Evolutionary conservation across 1,140 invertebrate genomes (phyloP), one percentile per base, ranked within the genome.

Genomic region (Nilaparvata lugens): DNA sequence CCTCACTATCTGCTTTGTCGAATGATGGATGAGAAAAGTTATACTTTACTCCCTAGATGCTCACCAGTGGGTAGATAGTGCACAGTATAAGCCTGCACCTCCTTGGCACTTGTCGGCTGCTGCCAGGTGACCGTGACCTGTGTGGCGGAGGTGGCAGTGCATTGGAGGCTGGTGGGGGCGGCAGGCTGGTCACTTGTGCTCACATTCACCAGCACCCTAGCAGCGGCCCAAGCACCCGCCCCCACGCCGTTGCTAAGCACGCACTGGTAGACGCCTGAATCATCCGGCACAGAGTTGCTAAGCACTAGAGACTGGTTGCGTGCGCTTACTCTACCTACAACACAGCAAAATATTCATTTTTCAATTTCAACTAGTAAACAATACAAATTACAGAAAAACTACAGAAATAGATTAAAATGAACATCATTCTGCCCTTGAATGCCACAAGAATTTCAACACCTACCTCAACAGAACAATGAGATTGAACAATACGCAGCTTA

Each of bases 261-360:
- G 71, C 88, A 91, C 70, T 91, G 87, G 71, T 91, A 91, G 56
- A 88, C 74, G 25, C 86, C 88, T 65, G 83, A 79, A 69, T 88
- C 86, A 11, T 78, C 73, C 16, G 77, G 76, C 28, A 88, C 78
- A 21, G 85, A 81, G 52, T 83, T 83, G 3, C 82, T 77, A 59
- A 89, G 81, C 16, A 82, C 77, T 51, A 88, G 70, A 65, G 79
- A 77, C 63, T 76, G 72, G 63, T 58, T 62, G 68, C 78, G 69
- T 65, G 78, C 68, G 72, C 83, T 76, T 66, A 83, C 69, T 68
- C 80, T 67, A 67, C 80, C 81, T 62, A 54, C 65, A 64, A 45
- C n/a, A n/a, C n/a, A n/a, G n/a, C n/a, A n/a, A n/a, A n/a, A n/a
- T n/a, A n/a, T n/a, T n/a, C n/a, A n/a, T n/a, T n/a, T n/a, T n/a